Evolutionary conservation across 2,888 invertebrate species (phyloP), one percentile per base, ranked within the genome.

Genomic region (Tachystola acroxantha): DNA sequence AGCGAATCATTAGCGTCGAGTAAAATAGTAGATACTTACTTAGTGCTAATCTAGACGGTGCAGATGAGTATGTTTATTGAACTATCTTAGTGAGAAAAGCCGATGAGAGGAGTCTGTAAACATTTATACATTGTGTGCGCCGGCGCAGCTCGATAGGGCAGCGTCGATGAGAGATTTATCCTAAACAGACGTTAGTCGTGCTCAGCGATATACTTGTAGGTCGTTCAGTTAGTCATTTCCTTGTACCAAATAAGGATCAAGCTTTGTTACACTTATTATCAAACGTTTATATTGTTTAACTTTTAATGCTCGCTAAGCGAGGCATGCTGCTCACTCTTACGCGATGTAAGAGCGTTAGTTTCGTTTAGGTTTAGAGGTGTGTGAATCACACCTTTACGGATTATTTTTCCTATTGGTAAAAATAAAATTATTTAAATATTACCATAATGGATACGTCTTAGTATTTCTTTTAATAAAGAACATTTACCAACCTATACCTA

Each of bases 51-150:
- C 45, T 45, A 53, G 49, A 59, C 53, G 49, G 47, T 57, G 47
- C 45, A 44, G 58, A 53, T 58, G 48, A 58, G 57, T 53, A 53
- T 71, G 68, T 80, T 74, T 74, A 73, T 72, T 61, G 54, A 62
- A 60, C 49, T 62, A 62, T 53, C 61, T 69, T 67, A 76, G 68
- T 67, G 59, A 64, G 59, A 63, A 54, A 61, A 57, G 53, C 48
- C 69, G 76, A 69, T 74, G 82, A 81, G 61, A 58, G 66, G 65
- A 67, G 64, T 68, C 63, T 68, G 68, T 81, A 82, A 81, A 81
- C 71, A 77, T 66, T 64, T 60, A 65, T 62, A 73, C 63, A 65
- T 53, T 61, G 60, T 64, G 57, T 58, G 51, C 52, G 52, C 53
- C 50, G 48, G 51, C 42, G 43, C 41, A 38, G 50, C 44, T 58